Base-by-base conservation (phyloP, 2,888 invertebrate species). In the Machimus atricapillus region DNA sequence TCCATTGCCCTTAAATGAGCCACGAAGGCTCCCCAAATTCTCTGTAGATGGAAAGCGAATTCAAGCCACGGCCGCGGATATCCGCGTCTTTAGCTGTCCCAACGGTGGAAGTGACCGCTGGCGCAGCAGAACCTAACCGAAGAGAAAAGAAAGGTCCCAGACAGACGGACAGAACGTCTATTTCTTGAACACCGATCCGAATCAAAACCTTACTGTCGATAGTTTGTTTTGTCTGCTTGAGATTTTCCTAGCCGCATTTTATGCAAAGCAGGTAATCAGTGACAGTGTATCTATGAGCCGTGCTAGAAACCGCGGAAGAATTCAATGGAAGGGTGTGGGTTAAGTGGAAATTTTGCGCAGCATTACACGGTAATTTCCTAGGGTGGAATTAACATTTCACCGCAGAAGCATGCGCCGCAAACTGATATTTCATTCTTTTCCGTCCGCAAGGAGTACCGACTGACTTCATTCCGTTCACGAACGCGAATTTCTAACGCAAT, bases 41-140 rank as follows among this genome's bases (percentile, higher is more conserved):
- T 46, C 16, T 66, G 31, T 52, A 31, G 37, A 37, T 40, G 19
- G 81, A 56, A 81, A 81, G 52, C 43, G 81, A 81, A 81, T 81
- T 81, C 81, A 81, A 81, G 16, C 27, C 81, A 81, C 81, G 81
- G 56, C 56, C 27, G 56, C 81, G 81, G 81, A 81, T 81, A 81
- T 81, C 81, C 81, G 81, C 52, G 81, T 56, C 81, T 81, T 78
- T 66, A 66, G 66, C 66, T 66, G 66, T 66, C 66, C 66, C 27
- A 66, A 66, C 4, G 19, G 23, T 66, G 66, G 27, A 66, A 66
- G 66, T 66, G 66, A 66, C 66, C 66, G 66, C 66, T 66, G 23
- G 66, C 66, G 27, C 12, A 66, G 12, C 2, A 27, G 27, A 66
- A 19, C 23, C 27, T 9, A 66, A 27, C 23, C 23, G 23, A 66